Evolutionary conservation across 2,797 vertebrate species (phyloP).

Genomic region (Clarias platycephalus): DNA sequence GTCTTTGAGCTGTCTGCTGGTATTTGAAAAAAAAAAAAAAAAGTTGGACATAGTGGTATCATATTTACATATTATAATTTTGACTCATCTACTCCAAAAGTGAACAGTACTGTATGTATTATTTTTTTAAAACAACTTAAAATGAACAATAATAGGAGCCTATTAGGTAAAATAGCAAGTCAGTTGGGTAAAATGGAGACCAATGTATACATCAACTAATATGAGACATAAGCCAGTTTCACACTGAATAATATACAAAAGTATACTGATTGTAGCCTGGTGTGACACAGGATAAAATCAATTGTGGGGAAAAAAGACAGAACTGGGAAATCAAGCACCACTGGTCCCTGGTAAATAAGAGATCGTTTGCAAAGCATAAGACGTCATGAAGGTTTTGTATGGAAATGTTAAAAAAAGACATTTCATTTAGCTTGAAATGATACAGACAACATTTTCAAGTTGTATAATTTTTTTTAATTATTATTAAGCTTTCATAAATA

Average conservation of each 20-base stretch:
- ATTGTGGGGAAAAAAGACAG: not conserved
- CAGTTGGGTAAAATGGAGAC: not conserved
- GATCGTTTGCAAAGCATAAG: not conserved
- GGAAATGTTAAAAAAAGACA: too few species aligned
- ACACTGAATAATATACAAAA: not conserved
- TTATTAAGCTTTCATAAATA: not conserved
- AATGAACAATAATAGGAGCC: not conserved
- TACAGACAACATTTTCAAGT: too few species aligned
- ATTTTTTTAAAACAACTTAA: not conserved
- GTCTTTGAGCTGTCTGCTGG: not conserved
- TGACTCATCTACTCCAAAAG: too few species aligned
- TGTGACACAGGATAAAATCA: not conserved
- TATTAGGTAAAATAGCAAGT: not conserved
- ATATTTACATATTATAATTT: too few species aligned
- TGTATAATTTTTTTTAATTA: not conserved
- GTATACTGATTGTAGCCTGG: not conserved
- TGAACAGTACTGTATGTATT: not conserved
- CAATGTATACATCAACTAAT: not conserved
- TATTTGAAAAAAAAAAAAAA: not conserved
- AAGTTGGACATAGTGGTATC: too few species aligned
- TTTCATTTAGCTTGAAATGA: too few species aligned
- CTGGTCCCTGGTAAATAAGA: not conserved
- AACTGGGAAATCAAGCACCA: not conserved
- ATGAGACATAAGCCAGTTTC: not conserved
- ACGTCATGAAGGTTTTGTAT: not conserved